A percentile compares a stretch with the other conserved stretches of the same genome.
Evolutionary conservation across 2,888 invertebrate species (phyloP).

Genomic region (Ischnus inquisitorius): DNA sequence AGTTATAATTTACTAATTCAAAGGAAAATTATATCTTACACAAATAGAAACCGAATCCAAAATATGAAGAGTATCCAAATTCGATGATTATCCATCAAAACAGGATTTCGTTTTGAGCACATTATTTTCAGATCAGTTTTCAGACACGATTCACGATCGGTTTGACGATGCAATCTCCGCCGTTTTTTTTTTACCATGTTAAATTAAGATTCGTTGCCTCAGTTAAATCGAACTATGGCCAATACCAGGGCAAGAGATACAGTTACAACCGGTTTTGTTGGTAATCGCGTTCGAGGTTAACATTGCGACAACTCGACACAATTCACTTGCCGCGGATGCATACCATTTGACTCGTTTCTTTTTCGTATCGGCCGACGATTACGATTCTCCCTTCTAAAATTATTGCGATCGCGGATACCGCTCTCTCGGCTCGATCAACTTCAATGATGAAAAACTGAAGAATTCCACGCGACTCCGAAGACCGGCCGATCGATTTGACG

Average conservation of each 20-base stretch:
- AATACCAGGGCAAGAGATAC: background rate
- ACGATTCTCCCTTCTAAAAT: constrained; percentile 16
- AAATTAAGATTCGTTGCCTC: background rate
- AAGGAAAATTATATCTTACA: too few relatives aligned
- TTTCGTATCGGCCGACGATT: constrained; percentile 15
- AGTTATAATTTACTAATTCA: too few relatives aligned
- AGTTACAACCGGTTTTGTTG: constrained; percentile 19
- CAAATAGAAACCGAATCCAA: too few relatives aligned
- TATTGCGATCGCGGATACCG: constrained; percentile 5
- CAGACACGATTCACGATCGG: too few relatives aligned
- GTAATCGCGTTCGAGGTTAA: constrained; percentile 4
- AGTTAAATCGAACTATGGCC: background rate
- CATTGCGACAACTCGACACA: constrained; percentile 37
- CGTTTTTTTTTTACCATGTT: too few relatives aligned
- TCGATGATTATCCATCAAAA: too few relatives aligned
- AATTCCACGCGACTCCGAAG: background rate
- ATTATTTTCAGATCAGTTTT: too few relatives aligned
- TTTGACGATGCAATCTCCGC: too few relatives aligned
- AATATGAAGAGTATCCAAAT: too few relatives aligned
- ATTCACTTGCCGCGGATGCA: constrained; percentile 14
- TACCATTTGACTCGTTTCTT: constrained; percentile 6
- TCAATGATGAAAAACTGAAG: constrained; percentile 13
- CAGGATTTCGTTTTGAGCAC: too few relatives aligned
- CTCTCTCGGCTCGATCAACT: background rate
- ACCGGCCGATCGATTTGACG: background rate